Evolutionary conservation across 1,140 invertebrate species (phyloP), one percentile per base, ranked within the genome.

Genomic region (Sycophaga agraensis): DNA sequence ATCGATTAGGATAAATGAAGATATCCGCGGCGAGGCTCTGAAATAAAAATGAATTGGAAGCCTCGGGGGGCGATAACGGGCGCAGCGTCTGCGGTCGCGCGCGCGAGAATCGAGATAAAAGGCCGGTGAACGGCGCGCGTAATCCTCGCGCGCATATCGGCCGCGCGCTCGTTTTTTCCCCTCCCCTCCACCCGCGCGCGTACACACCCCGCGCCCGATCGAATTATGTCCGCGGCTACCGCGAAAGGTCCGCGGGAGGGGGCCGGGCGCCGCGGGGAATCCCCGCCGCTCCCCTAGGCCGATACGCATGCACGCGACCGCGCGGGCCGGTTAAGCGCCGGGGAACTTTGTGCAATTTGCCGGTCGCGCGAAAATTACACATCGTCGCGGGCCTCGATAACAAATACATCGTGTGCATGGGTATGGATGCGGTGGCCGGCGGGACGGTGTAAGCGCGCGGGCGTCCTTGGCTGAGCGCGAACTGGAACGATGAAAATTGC

Each of bases 31-130:
- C 24, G n/a, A n/a, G n/a, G n/a, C n/a, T n/a, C 50, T 50, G 16
- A 17, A 59, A 59, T 60, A 37, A 60, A 60, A 51, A 43, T 53
- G 11, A 50, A 37, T 46, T 35, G 35, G n/a, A 14, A 42, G 59
- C 40, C 26, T 16, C 28, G 12, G 4, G 28, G n/a, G 2, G n/a
- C n/a, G 39, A 45, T 45, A 59, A 45, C 28, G 39, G 43, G n/a
- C n/a, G n/a, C 26, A 46, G 53, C 31, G 37, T 35, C 37, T 59
- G 35, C 45, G n/a, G n/a, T n/a, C n/a, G n/a, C n/a, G n/a, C 48
- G 48, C 37, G 17, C 31, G 8, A 26, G 19, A 35, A 2, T 9
- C 24, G 22, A 46, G 28, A 50, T 59, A 59, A 50, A 51, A 59
- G 39, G 4, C 9, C 35, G 46, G 26, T 50, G 37, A 51, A 59